phyloP scores from a whole-genome alignment of 2,888 invertebrate genomes.

The Hypomecis punctinalis region DNA sequence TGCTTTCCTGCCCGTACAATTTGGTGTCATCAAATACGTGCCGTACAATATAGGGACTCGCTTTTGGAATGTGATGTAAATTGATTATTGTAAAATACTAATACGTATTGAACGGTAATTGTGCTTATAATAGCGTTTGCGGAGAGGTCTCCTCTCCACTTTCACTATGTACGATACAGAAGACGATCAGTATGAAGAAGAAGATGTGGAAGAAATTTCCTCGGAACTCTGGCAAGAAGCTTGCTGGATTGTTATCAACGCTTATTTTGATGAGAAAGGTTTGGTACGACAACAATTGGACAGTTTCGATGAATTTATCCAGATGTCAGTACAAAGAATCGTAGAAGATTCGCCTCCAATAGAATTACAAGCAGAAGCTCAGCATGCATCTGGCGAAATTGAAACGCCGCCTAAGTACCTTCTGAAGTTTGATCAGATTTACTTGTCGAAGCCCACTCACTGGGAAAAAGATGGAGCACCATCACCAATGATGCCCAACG shows the following conservation, averaged over 20 bases:
- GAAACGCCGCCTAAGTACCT: slow-evolving; percentile 96
- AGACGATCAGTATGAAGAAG: slow-evolving; percentile 90
- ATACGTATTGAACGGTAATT: not conserved
- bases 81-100: too few relatives aligned
- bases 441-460: slow-evolving; percentile 99
- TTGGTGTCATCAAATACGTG: too few relatives aligned
- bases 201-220: slow-evolving; percentile 97
- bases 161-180: slow-evolving; percentile 79
- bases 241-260: slow-evolving; percentile 99
- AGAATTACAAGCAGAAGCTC: slow-evolving; percentile 98
- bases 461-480: slow-evolving; percentile 99
- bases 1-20: too few relatives aligned
- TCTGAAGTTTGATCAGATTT: slow-evolving; percentile 99
- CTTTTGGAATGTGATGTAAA: too few relatives aligned
- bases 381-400: slow-evolving; percentile 97
- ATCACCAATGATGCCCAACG: slow-evolving; percentile 99
- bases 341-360: slow-evolving; percentile 99
- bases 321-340: slow-evolving; percentile 99
- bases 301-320: slow-evolving; percentile 99
- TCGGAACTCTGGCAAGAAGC: slow-evolving; percentile 99
- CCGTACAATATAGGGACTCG: too few relatives aligned
- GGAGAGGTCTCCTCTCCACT: slow-evolving; percentile 27
- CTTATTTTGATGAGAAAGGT: slow-evolving; percentile 99
- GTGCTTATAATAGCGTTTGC: not conserved
- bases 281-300: slow-evolving; percentile 99